Base-by-base conservation (phyloP, 2,113 vertebrate species). In the Gymnocephalus cernua region DNA sequence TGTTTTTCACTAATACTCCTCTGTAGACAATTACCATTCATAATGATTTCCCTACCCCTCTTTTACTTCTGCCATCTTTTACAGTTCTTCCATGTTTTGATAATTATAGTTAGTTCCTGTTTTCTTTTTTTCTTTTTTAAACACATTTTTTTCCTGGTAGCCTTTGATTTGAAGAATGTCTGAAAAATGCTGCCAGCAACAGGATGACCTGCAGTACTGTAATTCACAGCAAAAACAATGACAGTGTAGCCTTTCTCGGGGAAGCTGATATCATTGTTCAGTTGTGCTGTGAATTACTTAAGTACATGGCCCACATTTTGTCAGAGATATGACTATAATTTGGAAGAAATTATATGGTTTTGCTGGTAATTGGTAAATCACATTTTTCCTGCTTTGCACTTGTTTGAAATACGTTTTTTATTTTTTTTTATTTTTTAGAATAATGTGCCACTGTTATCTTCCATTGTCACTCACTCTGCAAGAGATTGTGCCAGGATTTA, bases 141-240 rank as follows among this genome's bases (percentile, higher is more conserved):
- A 56, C 77, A 50, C 51, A 35, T n/a, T 44, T 62, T 62, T 61
- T 76, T 18, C 27, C 12, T 8, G 45, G 41, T 70, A 4, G n/a
- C 64, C 35, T 32, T 27, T 54, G 54, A 84, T 80, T 78, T 82
- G 48, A 73, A 6, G 67, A 38, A 54, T 11, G 25, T 68, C 44
- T 75, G 16, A 74, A 61, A 83, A 85, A 74, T 41, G 23, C 29
- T 68, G 74, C 12, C 10, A 0, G 77, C 58, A 62, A 70, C 56
- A 48, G 32, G 18, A 66, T 70, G 78, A 83, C 75, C 85, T 77
- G 41, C 65, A 54, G 57, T 48, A 15, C 80, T 83, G 56, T 85
- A 88, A 89, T 85, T 88, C 76, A 61, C 79, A 65, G 84, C 79
- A 77, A 82, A n/a, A n/a, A n/a, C n/a, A 76, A 84, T 85, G 79